phyloP scores from a whole-genome alignment of 53 echinoderm and acorn worm species.

The Actinopyga echinites region DNA sequence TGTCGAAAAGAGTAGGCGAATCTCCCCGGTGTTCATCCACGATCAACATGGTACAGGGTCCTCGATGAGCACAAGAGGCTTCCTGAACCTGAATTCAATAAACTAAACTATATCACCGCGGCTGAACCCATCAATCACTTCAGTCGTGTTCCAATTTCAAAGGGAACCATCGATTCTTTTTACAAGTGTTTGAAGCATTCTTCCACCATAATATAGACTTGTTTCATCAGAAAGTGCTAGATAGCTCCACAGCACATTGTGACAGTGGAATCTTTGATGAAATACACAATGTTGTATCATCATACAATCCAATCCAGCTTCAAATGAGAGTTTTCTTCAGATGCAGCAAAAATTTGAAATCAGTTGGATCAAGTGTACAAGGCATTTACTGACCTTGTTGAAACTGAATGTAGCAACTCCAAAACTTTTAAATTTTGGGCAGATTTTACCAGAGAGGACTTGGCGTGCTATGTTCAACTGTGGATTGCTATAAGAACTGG shows the following conservation, averaged over 20 bases:
- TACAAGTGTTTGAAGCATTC: slow-evolving; percentile 4
- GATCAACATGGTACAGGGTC: too few relatives aligned
- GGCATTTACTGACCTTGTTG: slow-evolving; percentile 54
- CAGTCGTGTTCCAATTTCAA: too few relatives aligned
- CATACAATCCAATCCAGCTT: background rate
- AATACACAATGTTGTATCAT: background rate
- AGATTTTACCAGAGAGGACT: slow-evolving; percentile 51
- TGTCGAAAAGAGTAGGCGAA: too few relatives aligned
- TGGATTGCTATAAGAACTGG: slow-evolving; percentile 52
- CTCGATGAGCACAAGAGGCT: too few relatives aligned
- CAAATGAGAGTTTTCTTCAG: background rate
- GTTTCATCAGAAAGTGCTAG: background rate
- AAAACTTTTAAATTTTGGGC: slow-evolving; percentile 71
- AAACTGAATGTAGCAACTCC: slow-evolving; percentile 43
- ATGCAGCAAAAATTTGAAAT: background rate
- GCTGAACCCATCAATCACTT: background rate
- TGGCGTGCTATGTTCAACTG: slow-evolving; percentile 52
- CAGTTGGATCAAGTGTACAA: slow-evolving; percentile 16
- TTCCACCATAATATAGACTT: background rate
- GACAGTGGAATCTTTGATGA: background rate
- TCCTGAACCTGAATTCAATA: too few relatives aligned
- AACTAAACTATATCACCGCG: slow-evolving; percentile 55
- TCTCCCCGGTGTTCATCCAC: too few relatives aligned
- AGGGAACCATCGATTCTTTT: background rate
- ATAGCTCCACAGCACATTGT: background rate